phyloP scores from a whole-genome alignment of 2,113 vertebrate genomes.

The Conger conger region DNA sequence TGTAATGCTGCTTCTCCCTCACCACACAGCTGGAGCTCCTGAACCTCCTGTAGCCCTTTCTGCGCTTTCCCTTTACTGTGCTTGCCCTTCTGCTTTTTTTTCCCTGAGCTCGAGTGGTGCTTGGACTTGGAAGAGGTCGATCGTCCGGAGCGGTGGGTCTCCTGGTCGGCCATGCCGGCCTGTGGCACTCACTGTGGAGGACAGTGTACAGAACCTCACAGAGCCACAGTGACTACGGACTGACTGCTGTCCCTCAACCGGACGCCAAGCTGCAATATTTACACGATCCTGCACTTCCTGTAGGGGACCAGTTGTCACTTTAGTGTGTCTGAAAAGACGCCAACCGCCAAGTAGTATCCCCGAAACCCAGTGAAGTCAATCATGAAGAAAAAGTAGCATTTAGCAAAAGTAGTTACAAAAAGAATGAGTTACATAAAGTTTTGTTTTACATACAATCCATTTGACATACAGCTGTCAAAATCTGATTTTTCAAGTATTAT shows the following conservation, averaged over 20 bases:
- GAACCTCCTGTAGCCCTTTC: not conserved
- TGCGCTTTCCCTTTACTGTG: not conserved
- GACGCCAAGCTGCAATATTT: not conserved
- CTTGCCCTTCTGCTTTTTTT: conserved; percentile 28
- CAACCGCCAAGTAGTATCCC: too few relatives aligned
- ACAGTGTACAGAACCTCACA: conserved; percentile 8
- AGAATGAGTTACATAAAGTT: too few relatives aligned
- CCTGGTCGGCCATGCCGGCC: conserved; percentile 36
- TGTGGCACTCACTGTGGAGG: not conserved
- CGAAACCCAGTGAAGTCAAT: too few relatives aligned
- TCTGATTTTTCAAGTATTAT: too few relatives aligned
- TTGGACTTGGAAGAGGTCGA: conserved; percentile 42
- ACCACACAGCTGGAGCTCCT: conserved; percentile 33
- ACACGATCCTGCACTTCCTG: not conserved
- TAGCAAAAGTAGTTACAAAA: too few relatives aligned
- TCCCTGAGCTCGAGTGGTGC: conserved; percentile 20
- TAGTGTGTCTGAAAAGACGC: too few relatives aligned
- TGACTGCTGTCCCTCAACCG: not conserved
- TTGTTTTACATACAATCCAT: too few relatives aligned
- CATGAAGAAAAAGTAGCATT: too few relatives aligned
- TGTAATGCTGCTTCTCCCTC: conserved; percentile 17
- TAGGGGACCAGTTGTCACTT: too few relatives aligned
- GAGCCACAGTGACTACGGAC: not conserved
- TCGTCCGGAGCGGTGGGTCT: conserved; percentile 17
- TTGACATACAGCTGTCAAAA: not conserved